These are phyloP conservation scores for Drosophila affinis DNA, from an alignment of 2,888 invertebrate genomes.

Conservation along the genomic window DNA sequence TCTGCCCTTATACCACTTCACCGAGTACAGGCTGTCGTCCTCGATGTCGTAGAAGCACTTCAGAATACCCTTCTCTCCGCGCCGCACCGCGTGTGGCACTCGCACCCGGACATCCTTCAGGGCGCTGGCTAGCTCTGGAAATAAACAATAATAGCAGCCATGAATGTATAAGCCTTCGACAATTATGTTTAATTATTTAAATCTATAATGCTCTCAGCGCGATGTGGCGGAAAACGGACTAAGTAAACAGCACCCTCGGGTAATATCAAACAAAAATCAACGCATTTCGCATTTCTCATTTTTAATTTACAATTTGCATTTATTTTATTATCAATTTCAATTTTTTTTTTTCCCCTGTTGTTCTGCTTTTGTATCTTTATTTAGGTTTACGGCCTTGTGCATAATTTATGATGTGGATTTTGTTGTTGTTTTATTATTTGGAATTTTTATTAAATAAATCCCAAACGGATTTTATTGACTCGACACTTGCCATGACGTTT, in stretches of 20 bases:
- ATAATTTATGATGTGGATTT: constrained; percentile 66
- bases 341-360: constrained; percentile 24
- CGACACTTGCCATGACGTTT: constrained; percentile 49
- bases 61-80: constrained; percentile 87
- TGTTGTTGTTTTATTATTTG: constrained; percentile 49
- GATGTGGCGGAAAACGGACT: constrained; percentile 29
- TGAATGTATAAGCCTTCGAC: constrained; percentile 31
- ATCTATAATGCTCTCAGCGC: constrained; percentile 48
- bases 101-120: constrained; percentile 87
- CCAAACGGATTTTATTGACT: constrained; percentile 62
- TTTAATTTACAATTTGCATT: constrained; percentile 59
- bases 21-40: constrained; percentile 90
- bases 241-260: constrained; percentile 50
- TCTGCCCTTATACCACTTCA: constrained; percentile 93
- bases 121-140: constrained; percentile 70
- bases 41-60: constrained; percentile 91
- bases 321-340: constrained; percentile 67
- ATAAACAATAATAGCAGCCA: constrained; percentile 20
- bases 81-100: constrained; percentile 87
- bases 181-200: constrained; percentile 51
- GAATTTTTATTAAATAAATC: constrained; percentile 68
- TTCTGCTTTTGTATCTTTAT: constrained; percentile 14
- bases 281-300: constrained; percentile 47
- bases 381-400: constrained; percentile 51
- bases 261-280: constrained; percentile 32